Evolutionary conservation across 1,140 invertebrate species (phyloP).

Genomic region (Drosophila subobscura): DNA sequence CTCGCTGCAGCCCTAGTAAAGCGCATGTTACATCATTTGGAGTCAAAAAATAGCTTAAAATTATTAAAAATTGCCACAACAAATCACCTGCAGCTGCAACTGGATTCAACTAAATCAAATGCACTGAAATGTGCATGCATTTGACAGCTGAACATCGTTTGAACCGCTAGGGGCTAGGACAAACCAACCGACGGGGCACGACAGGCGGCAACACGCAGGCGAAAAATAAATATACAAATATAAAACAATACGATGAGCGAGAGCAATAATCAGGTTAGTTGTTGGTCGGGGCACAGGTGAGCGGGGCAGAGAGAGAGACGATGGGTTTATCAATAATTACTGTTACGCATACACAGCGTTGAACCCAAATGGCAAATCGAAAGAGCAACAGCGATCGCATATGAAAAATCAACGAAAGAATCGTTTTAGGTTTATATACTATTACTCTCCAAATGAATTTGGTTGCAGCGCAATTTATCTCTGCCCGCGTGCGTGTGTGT

Average conservation of each 20-base stretch:
- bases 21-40: conserved; percentile 55
- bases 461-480: conserved; percentile 54
- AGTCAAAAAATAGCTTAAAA: conserved; percentile 48
- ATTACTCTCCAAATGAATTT: conserved; percentile 26
- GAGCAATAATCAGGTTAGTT: conserved; percentile 74
- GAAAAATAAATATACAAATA: conserved; percentile 39
- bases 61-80: conserved; percentile 10
- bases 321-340: conserved; percentile 23
- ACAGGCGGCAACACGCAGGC: conserved; percentile 9
- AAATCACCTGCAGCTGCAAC: conserved; percentile 16
- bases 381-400: too few relatives aligned
- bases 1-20: conserved; percentile 6
- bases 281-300: conserved; percentile 1
- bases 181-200: conserved; percentile 8
- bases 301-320: not conserved
- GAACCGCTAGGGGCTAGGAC: too few relatives aligned
- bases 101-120: not conserved
- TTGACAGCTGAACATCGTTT: conserved; percentile 24
- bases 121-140: conserved; percentile 33
- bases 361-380: too few relatives aligned
- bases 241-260: conserved; percentile 71
- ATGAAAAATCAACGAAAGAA: conserved; percentile 16
- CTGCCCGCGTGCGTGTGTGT: not conserved
- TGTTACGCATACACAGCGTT: conserved; percentile 36
- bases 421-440: conserved; percentile 24